phyloP scores from a whole-genome alignment of 2,113 vertebrate species.

The Tinamus guttatus region DNA sequence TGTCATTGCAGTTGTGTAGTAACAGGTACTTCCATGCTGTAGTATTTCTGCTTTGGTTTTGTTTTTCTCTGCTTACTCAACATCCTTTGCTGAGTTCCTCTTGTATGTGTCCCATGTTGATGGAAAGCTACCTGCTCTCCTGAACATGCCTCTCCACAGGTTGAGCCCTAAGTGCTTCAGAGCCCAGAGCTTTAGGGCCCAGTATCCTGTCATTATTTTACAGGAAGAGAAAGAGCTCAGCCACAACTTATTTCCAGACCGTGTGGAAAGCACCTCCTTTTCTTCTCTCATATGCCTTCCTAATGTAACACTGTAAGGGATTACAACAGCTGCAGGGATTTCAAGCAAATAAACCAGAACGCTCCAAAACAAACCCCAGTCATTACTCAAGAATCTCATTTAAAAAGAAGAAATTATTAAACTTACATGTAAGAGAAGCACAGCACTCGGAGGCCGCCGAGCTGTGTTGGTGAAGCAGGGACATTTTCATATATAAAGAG shows the following conservation, averaged over 20 bases:
- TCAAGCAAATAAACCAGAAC: accelerated
- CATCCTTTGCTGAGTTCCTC: conserved; percentile 24
- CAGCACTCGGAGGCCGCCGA: not conserved
- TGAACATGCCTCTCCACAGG: not conserved
- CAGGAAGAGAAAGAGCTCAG: not conserved
- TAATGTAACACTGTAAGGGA: not conserved
- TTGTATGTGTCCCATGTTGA: accelerated
- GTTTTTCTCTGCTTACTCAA: conserved; percentile 15
- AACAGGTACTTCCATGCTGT: not conserved
- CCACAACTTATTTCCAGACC: not conserved
- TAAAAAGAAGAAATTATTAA: not conserved
- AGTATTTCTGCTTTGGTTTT: not conserved
- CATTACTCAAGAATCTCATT: conserved; percentile 6
- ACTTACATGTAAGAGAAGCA: not conserved
- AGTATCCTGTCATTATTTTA: not conserved
- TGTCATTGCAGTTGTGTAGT: not conserved
- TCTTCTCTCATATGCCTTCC: not conserved
- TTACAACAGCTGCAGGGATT: not conserved
- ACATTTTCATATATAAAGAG: not conserved
- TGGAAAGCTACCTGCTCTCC: not conserved
- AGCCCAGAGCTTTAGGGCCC: not conserved
- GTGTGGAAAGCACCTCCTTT: not conserved
- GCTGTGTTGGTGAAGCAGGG: too few relatives aligned
- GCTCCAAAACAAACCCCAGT: not conserved
- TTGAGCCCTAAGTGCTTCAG: not conserved